Evolutionary conservation across 2,888 invertebrate species (phyloP), one percentile per base, ranked within the genome.

Genomic region (Mythimna impura): DNA sequence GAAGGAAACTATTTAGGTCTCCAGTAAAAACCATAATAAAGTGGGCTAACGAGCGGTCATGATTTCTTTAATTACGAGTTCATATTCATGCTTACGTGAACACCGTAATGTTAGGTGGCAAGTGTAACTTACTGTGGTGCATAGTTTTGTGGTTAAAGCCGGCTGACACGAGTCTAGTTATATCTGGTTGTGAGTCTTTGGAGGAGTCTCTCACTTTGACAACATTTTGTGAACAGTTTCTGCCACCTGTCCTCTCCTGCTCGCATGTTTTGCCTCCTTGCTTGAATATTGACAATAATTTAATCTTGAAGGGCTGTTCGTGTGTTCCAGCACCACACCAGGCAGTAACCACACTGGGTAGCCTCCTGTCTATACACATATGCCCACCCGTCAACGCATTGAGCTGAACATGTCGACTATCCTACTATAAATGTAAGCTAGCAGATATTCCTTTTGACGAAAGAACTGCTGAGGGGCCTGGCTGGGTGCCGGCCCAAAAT

Each of bases 101-200:
- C 77, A 77, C 54, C 67, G 68, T 85, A 77, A 85, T 78, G 78
- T 76, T 73, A 76, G 74, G 73, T 75, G 57, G 71, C 80, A 71
- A 73, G 75, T 81, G 80, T 82, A 81, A 82, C 73, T 80, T 83
- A 85, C 80, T 72, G 76, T 76, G 81, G 40, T 73, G 66, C 60
- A 82, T 84, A 82, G 69, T 87, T 89, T 90, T 88, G 88, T 89
- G 84, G n/a, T 66, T 63, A 71, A 68, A 63, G 36, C 20, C 57
- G 34, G 58, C 34, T 67, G 40, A 57, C 80, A 80, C 14, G 43
- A 61, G 17, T 12, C 36, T 50, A 69, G 22, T 54, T 17, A 58
- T 55, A 14, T 55, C 60, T 7, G n/a, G 7, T 22, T 34, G n/a
- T n/a, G n/a, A 43, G 30, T 6, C 55, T 22, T 55, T 55, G 25